phyloP scores from a whole-genome alignment of 2,888 invertebrate species.

The Pecten maximus region DNA sequence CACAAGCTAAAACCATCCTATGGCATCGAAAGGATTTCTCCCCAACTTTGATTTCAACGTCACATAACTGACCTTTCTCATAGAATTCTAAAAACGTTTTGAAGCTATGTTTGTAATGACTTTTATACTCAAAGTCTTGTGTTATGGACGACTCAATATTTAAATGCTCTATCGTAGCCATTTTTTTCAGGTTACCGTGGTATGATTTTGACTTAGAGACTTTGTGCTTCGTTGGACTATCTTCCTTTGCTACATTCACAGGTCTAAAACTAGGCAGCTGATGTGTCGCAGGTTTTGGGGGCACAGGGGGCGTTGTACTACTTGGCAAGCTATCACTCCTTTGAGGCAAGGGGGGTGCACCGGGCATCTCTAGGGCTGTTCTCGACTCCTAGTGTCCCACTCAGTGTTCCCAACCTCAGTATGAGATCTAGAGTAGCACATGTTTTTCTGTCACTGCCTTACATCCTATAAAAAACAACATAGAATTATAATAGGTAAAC shows the following conservation, averaged over 20 bases:
- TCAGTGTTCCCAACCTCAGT: neutral
- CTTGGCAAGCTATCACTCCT: slow-evolving; percentile 33
- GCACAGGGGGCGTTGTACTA: slow-evolving; percentile 8
- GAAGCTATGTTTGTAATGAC: slow-evolving; percentile 66
- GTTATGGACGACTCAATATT: slow-evolving; percentile 41
- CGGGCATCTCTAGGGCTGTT: slow-evolving; percentile 24
- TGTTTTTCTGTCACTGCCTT: neutral
- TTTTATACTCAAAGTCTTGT: slow-evolving; percentile 62
- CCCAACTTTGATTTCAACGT: slow-evolving; percentile 78
- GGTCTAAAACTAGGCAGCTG: slow-evolving; percentile 34
- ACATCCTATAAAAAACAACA: neutral
- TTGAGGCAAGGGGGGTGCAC: neutral
- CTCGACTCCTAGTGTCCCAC: neutral
- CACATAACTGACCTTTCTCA: slow-evolving; percentile 78
- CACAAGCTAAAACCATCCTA: slow-evolving; percentile 82
- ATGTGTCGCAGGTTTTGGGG: slow-evolving; percentile 5
- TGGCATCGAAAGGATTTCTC: slow-evolving; percentile 80
- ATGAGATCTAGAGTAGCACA: neutral
- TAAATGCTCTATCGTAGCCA: slow-evolving; percentile 47
- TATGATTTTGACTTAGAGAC: neutral
- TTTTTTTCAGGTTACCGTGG: slow-evolving; percentile 43
- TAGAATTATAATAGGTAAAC: neutral
- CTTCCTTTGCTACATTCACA: slow-evolving; percentile 34
- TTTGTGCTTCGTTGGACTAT: neutral
- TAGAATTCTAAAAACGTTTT: slow-evolving; percentile 75